A percentile compares a stretch with the other conserved stretches of the same genome.
These are phyloP conservation scores for Schlechtendalia chinensis DNA, from an alignment of 1,140 invertebrate genomes.

Conservation along the genomic window DNA sequence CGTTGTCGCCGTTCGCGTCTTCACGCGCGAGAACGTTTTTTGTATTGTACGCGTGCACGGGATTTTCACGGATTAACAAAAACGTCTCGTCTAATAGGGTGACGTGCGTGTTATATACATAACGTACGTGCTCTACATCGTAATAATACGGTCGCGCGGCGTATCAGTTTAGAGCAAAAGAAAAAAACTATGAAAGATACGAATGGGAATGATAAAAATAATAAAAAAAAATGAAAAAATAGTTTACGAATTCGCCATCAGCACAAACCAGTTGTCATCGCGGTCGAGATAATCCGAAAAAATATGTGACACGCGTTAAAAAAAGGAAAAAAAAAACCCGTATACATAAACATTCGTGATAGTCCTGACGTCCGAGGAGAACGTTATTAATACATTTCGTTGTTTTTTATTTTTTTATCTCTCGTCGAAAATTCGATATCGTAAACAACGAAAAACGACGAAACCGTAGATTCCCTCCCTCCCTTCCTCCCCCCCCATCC, in stretches of 20 bases:
- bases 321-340: too few relatives aligned
- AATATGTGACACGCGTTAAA: constrained; percentile 25
- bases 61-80: constrained; percentile 11
- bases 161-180: background rate
- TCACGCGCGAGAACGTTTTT: too few relatives aligned
- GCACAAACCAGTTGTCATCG: constrained; percentile 44
- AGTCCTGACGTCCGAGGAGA: too few relatives aligned
- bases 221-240: constrained; percentile 1
- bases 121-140: constrained; percentile 17
- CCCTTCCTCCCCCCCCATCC: too few relatives aligned
- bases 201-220: background rate
- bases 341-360: too few relatives aligned
- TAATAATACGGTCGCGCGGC: background rate
- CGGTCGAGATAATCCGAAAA: constrained; percentile 30
- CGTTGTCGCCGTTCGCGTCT: too few relatives aligned
- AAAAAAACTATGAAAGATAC: background rate
- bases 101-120: background rate
- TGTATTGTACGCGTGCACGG: too few relatives aligned
- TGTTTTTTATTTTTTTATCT: too few relatives aligned
- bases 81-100: background rate
- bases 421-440: constrained; percentile 24
- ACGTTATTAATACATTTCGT: too few relatives aligned
- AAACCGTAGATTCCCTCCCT: too few relatives aligned
- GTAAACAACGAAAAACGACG: background rate
- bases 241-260: constrained; percentile 28